A percentile compares a stretch with the other conserved stretches of the same genome.
Evolutionary conservation across 1,140 invertebrate species (phyloP).

Genomic region (Penaeus vannamei): DNA sequence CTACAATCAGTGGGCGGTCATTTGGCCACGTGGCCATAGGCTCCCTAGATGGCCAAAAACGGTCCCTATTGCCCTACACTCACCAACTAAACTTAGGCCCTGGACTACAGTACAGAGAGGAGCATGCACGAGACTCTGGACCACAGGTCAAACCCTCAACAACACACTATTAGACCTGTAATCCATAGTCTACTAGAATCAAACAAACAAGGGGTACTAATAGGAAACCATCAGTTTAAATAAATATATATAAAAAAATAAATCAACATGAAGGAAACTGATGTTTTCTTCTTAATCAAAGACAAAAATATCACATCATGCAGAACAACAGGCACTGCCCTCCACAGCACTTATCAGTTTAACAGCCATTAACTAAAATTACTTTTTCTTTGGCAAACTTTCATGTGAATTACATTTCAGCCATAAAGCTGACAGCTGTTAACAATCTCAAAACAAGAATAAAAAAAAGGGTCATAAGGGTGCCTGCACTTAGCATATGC

Average conservation of each 20-base stretch:
- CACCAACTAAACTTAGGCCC: constrained; percentile 47
- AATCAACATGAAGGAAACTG: constrained; percentile 31
- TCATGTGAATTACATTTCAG: too few species aligned
- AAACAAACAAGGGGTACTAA: constrained; percentile 47
- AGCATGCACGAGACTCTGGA: constrained; percentile 55
- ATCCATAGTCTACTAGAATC: constrained; percentile 45
- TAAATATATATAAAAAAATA: neutral
- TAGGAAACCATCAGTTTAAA: constrained; percentile 53
- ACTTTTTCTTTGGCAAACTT: constrained; percentile 1
- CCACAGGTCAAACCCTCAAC: constrained; percentile 33
- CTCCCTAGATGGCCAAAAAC: constrained; percentile 38
- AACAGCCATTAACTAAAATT: constrained; percentile 19
- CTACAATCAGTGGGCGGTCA: constrained; percentile 38
- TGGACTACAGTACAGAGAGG: constrained; percentile 59
- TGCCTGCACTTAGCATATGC: too few species aligned
- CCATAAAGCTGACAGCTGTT: too few species aligned
- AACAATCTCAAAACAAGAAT: too few species aligned
- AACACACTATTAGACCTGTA: constrained; percentile 41
- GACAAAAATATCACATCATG: constrained; percentile 54
- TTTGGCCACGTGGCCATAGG: constrained; percentile 46
- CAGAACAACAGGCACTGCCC: constrained; percentile 52
- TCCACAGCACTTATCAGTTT: constrained; percentile 43
- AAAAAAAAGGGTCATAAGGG: too few species aligned
- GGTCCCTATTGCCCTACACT: constrained; percentile 51
- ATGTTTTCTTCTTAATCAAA: constrained; percentile 51